A percentile compares a stretch with the other conserved stretches of the same genome.
Conservation (phyloP, 2,797 vertebrate genomes). For the Sebastes trivittatus region DNA sequence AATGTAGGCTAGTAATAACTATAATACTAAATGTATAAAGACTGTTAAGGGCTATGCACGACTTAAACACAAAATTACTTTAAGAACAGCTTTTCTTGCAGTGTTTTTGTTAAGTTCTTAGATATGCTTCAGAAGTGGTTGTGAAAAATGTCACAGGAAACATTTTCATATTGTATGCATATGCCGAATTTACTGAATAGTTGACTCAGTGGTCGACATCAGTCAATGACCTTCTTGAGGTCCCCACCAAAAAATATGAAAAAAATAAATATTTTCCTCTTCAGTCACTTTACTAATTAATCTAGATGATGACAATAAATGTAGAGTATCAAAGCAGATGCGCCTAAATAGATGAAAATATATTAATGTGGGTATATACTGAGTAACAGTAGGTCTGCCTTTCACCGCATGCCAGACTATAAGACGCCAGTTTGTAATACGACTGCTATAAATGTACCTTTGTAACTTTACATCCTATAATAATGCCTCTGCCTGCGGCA, state of each 20-base stretch:
- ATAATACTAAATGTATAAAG: neutral
- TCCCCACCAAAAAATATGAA: neutral
- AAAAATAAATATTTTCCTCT: neutral
- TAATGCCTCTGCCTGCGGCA: neutral
- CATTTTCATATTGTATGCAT: neutral
- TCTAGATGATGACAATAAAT: neutral
- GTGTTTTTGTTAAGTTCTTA: neutral
- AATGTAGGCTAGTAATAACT: neutral
- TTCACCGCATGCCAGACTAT: neutral
- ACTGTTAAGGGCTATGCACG: neutral
- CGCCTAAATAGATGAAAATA: neutral
- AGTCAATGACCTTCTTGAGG: neutral
- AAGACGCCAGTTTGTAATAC: neutral
- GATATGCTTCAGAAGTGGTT: neutral
- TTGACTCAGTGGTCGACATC: neutral
- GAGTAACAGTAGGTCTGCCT: neutral
- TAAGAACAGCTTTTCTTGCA: neutral
- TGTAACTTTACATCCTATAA: neutral
- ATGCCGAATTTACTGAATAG: neutral
- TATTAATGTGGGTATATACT: no score
- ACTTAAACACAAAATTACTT: neutral
- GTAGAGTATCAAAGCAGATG: neutral
- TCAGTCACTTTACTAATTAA: neutral
- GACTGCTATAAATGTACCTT: neutral
- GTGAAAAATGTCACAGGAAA: neutral